phyloP scores from a whole-genome alignment of 1,140 invertebrate species.

The Euura lappo region DNA sequence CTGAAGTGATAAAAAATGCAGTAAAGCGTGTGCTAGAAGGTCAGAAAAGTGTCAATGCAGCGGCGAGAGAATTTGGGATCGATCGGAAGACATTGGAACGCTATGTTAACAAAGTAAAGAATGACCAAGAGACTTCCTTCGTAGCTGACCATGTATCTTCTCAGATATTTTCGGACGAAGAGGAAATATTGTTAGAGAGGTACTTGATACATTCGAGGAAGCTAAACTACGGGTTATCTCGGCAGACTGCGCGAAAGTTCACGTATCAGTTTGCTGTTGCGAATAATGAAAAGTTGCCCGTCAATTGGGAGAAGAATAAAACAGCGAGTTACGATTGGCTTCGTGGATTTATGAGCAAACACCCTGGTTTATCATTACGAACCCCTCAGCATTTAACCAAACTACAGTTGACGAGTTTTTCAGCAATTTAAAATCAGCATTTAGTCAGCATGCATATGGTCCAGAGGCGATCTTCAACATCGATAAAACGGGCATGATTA shows the following conservation, averaged over 20 bases:
- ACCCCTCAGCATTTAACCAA: constrained; percentile 52
- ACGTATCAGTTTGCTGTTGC: constrained; percentile 11
- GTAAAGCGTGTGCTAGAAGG: neutral
- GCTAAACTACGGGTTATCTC: constrained; percentile 15
- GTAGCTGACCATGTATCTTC: constrained; percentile 6
- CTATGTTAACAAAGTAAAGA: constrained; percentile 16
- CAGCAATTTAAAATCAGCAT: constrained; percentile 28
- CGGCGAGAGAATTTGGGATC: neutral
- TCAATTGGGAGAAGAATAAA: constrained; percentile 27
- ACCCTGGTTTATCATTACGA: constrained; percentile 47
- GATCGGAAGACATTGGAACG: constrained; percentile 9
- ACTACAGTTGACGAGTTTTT: constrained; percentile 34
- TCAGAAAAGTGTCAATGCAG: neutral
- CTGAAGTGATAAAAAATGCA: neutral
- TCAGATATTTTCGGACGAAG: constrained; percentile 10
- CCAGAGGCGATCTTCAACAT: constrained; percentile 47
- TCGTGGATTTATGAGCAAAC: constrained; percentile 44
- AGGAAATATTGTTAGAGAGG: neutral
- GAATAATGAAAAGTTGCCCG: constrained; percentile 14
- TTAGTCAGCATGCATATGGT: constrained; percentile 46
- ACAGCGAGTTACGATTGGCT: constrained; percentile 50
- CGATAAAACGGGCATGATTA: constrained; percentile 53
- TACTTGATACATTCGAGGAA: neutral
- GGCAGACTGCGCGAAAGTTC: neutral
- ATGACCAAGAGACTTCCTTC: neutral